Percentiles rank a stretch among this genome's conserved stretches.
phyloP scores from a whole-genome alignment of 2,888 invertebrate species.

The Drosophila bunnanda region DNA sequence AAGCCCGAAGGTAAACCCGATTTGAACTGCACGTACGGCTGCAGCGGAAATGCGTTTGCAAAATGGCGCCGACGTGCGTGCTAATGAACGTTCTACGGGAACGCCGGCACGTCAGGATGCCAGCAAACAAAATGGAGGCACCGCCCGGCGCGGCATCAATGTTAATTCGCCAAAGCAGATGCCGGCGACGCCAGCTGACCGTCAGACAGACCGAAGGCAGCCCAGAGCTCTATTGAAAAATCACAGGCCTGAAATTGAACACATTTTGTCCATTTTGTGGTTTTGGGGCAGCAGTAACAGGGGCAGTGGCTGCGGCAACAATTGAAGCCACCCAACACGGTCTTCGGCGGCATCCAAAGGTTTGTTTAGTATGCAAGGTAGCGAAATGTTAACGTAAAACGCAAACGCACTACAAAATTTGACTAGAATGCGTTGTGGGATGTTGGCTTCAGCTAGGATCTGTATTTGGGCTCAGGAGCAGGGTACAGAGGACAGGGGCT shows the following conservation, averaged over 20 bases:
- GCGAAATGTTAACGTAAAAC: slow-evolving; percentile 76
- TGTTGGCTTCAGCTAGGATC: not conserved
- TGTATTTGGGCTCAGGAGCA: slow-evolving; percentile 10
- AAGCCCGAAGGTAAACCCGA: slow-evolving; percentile 49
- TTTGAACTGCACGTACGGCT: slow-evolving; percentile 65
- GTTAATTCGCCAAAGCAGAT: slow-evolving; percentile 73
- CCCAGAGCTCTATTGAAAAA: slow-evolving; percentile 68
- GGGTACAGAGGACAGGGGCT: slow-evolving; percentile 1
- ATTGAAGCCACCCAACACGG: slow-evolving; percentile 38
- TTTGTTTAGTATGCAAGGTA: slow-evolving; percentile 75
- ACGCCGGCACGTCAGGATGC: slow-evolving; percentile 28
- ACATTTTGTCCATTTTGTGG: slow-evolving; percentile 79
- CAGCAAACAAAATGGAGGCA: slow-evolving; percentile 59
- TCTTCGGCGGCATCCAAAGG: slow-evolving; percentile 47
- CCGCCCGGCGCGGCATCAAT: slow-evolving; percentile 62
- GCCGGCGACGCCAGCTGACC: slow-evolving; percentile 31
- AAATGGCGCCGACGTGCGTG: slow-evolving; percentile 80
- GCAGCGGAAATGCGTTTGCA: slow-evolving; percentile 79
- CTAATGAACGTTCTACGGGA: slow-evolving; percentile 67
- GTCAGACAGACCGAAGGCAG: not conserved
- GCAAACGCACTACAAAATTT: slow-evolving; percentile 73
- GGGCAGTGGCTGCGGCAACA: slow-evolving; percentile 26
- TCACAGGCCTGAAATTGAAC: slow-evolving; percentile 79
- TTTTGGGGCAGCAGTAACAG: slow-evolving; percentile 49
- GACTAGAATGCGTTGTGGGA: slow-evolving; percentile 22